Evolutionary conservation across 2,113 vertebrate genomes (phyloP), one percentile per base, ranked within the genome.

Genomic region (Solea solea): DNA sequence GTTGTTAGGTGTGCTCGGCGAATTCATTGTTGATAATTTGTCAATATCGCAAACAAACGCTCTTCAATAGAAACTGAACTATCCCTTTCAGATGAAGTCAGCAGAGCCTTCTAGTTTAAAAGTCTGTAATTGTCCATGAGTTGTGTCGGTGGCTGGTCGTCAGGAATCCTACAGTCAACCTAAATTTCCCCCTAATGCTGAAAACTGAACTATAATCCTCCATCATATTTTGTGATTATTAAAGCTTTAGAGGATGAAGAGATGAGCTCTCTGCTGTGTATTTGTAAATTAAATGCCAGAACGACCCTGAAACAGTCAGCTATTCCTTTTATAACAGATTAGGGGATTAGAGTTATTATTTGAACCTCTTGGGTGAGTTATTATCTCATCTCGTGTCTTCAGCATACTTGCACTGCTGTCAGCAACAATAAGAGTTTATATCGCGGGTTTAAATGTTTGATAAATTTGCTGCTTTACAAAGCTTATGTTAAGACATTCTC

Each of bases 221-320:
- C 46, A 73, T 73, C 75, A 49, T 51, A 74, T 76, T 84, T 69
- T 40, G 11, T 71, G 76, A 84, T 82, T 78, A 80, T 78, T 81
- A 67, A 78, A 76, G 70, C 76, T 80, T 69, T 34, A 73, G 69
- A 74, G 71, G 79, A 86, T 78, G 62, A 84, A 76, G 74, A 81
- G 78, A 81, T 78, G 79, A 81, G 10, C 48, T 52, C 48, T 54
- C 41, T 9, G 8, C 56, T 44, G 39, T 74, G 60, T 57, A 65
- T 61, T 75, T 68, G 49, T 57, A 48, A 64, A 77, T 86, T 16
- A 72, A 84, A 80, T 58, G 11, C 49, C 34, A 39, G 69, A 56
- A 68, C 77, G 28, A 69, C 42, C 27, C 59, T 69, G 55, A 76
- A 80, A 48, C 15, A 63, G 63, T 69, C 54, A 64, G 68, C 74